Base-by-base conservation (phyloP, 2,888 invertebrate species). In the Diaperis boleti region DNA sequence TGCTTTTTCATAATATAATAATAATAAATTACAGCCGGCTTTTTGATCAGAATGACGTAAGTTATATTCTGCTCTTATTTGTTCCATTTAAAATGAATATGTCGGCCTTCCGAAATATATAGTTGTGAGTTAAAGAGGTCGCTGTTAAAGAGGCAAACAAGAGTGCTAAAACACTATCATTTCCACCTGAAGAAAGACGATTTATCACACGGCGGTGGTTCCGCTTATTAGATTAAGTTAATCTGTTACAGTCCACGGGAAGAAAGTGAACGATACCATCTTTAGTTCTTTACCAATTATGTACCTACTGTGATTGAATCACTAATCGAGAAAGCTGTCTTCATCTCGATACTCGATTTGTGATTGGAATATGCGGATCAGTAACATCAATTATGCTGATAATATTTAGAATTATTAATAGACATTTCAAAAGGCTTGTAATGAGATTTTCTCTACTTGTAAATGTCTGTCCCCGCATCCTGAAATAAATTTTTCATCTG, bases 161-260 rank as follows among this genome's bases (percentile, higher is more conserved):
- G 65, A 65, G 62, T 63, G 62, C 64, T 65, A 67, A 69, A 69
- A 69, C 65, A 65, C 65, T 64, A 67, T 67, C 69, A 65, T 67
- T 68, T 69, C 64, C 64, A 64, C 64, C 62, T 62, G 64, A 35
- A 41, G 62, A 62, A 26, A 62, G 64, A 69, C 69, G 63, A 75
- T 75, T 71, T 69, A 76, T 76, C 76, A 76, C 75, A 67, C 63
- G 67, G 70, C 75, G 69, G 76, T 75, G 73, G 71, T 70, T 67
- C 75, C 71, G 75, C 73, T 76, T 76, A 76, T 76, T 76, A 76
- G 76, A 76, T 76, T 76, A 76, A 75, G 61, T 75, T 76, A 75
- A 76, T 76, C 76, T 71, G 75, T 76, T 74, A 74, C 67, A 74
- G 75, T 73, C 75, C 67, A 72, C 71, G 71, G 73, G 70, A 67